Evolutionary conservation across 1,140 invertebrate species (phyloP).

Genomic region (Tyrophagus putrescentiae): DNA sequence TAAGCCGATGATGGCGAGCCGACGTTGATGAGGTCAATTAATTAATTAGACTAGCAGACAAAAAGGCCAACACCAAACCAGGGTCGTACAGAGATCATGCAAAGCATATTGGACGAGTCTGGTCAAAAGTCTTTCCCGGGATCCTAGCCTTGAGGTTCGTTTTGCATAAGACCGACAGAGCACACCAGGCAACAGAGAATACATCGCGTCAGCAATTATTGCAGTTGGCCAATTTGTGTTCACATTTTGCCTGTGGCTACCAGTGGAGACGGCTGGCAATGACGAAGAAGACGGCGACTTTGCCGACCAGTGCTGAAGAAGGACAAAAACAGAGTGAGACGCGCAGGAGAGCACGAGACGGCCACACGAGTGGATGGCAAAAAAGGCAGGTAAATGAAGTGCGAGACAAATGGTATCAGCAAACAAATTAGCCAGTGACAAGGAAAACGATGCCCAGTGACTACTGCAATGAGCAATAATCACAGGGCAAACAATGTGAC

Average conservation of each 20-base stretch:
- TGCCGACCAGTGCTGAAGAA: conserved; percentile 4
- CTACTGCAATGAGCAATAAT: conserved; percentile 1
- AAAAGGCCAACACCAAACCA: not conserved
- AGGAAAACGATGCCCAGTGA: not conserved
- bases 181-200: not conserved
- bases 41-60: conserved; percentile 5
- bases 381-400: no score
- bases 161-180: not conserved
- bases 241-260: conserved; percentile 1
- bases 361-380: conserved; percentile 4
- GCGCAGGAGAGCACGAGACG: not conserved
- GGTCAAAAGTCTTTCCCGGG: no score
- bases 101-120: not conserved
- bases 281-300: not conserved
- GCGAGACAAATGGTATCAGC: not conserved
- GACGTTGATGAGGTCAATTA: conserved; percentile 7
- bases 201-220: not conserved
- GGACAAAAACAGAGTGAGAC: not conserved
- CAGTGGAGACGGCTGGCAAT: not conserved
- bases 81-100: not conserved
- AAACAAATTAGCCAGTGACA: not conserved
- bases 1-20: no score
- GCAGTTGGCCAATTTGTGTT: not conserved
- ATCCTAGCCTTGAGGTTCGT: conserved; percentile 7
- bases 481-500: not conserved